Evolutionary conservation across 2,797 vertebrate species (phyloP).

Genomic region (Nyctalus aviator): DNA sequence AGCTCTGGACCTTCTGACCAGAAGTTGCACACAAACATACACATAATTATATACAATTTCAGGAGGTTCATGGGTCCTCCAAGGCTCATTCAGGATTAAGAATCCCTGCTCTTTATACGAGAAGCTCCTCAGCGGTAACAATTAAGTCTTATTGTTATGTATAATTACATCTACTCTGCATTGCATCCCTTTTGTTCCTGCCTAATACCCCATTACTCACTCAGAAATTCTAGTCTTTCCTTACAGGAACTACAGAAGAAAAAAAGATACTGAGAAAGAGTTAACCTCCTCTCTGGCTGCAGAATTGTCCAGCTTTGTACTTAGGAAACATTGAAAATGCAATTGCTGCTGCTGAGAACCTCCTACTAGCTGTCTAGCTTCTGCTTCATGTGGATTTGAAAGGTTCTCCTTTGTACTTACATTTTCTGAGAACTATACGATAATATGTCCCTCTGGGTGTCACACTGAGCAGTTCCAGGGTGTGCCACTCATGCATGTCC

Average conservation of each 20-base stretch:
- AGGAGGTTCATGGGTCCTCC: background rate
- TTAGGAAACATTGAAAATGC: background rate
- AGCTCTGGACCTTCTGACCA: background rate
- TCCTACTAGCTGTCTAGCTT: background rate
- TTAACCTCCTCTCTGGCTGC: background rate
- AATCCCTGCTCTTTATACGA: background rate
- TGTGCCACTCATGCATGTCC: background rate
- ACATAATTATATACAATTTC: background rate
- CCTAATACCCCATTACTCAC: background rate
- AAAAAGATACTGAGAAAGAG: background rate
- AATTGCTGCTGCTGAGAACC: background rate
- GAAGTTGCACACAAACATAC: background rate
- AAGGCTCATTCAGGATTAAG: background rate
- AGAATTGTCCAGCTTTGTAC: background rate
- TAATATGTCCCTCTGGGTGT: background rate
- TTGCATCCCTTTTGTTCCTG: background rate
- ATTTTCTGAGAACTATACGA: background rate
- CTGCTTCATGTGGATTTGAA: background rate
- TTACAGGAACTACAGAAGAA: background rate
- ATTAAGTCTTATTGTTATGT: background rate
- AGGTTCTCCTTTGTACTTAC: background rate
- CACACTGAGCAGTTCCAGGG: background rate
- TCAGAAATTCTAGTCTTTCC: constrained; percentile 11
- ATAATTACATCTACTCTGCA: constrained; percentile 29
- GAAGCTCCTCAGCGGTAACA: background rate